phyloP scores from a whole-genome alignment of 2,113 vertebrate genomes.

The Coreoperca whiteheadi region DNA sequence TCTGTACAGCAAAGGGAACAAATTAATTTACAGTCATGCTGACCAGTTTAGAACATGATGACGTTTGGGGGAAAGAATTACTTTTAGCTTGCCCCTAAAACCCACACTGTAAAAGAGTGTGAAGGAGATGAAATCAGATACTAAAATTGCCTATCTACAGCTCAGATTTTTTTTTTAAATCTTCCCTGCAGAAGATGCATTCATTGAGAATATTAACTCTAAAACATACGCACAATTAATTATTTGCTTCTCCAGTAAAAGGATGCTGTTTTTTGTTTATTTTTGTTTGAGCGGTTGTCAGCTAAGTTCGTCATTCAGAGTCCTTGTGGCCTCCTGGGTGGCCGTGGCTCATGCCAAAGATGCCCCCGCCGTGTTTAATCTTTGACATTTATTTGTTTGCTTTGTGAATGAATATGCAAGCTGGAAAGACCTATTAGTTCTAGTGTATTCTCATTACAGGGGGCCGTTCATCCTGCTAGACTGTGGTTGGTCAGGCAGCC shows the following conservation, averaged over 20 bases:
- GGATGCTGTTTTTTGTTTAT: constrained; percentile 67
- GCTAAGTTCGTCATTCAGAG: constrained; percentile 57
- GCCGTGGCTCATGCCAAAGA: constrained; percentile 74
- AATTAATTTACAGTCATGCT: constrained; percentile 75
- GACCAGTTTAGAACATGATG: constrained; percentile 74
- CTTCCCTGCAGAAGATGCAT: constrained; percentile 16
- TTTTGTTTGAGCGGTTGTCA: constrained; percentile 66
- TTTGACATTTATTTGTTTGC: constrained; percentile 83
- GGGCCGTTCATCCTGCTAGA: constrained; percentile 80
- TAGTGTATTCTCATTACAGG: constrained; percentile 77
- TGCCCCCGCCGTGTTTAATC: constrained; percentile 80
- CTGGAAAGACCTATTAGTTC: constrained; percentile 79
- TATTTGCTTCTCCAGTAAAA: constrained; percentile 48
- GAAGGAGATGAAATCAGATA: constrained; percentile 68
- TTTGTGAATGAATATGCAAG: constrained; percentile 81
- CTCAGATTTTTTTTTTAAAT: background rate
- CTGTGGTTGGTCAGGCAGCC: constrained; percentile 77
- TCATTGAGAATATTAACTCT: constrained; percentile 36
- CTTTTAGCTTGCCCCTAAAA: constrained; percentile 62
- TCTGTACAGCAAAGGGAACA: constrained; percentile 70
- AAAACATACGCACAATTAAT: constrained; percentile 53
- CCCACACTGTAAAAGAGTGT: constrained; percentile 69
- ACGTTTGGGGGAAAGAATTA: constrained; percentile 73
- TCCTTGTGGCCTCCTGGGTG: constrained; percentile 75
- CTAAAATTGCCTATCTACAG: constrained; percentile 48